phyloP scores from a whole-genome alignment of 2,113 vertebrate species.

The Talpa occidentalis region DNA sequence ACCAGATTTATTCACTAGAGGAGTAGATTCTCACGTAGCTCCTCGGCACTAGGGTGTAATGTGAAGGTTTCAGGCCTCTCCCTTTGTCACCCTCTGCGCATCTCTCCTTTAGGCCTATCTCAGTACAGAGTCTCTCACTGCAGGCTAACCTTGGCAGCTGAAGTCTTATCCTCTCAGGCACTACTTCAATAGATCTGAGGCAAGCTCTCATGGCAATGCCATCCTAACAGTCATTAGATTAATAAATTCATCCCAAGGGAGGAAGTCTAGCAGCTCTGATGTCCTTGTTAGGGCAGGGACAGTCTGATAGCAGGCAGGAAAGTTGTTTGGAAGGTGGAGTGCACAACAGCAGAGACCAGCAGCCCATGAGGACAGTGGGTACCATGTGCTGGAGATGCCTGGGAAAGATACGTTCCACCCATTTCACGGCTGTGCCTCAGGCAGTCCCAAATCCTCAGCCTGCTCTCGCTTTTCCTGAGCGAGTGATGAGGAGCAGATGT shows the following conservation, averaged over 20 bases:
- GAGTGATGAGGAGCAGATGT: not conserved
- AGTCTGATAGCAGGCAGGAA: not conserved
- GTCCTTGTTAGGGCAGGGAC: too few species aligned
- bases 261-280: not conserved
- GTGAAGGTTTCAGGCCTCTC: not conserved
- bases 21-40: accelerated
- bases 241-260: not conserved
- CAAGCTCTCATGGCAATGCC: too few species aligned
- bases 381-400: too few species aligned
- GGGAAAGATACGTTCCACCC: not conserved
- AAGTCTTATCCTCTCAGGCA: not conserved
- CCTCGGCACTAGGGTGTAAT: accelerated
- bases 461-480: not conserved
- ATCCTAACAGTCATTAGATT: not conserved
- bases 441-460: not conserved
- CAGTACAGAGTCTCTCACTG: not conserved
- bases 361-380: not conserved
- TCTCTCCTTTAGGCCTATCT: not conserved
- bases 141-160: not conserved
- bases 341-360: not conserved
- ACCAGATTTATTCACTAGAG: not conserved
- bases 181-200: too few species aligned
- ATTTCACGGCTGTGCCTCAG: not conserved
- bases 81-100: not conserved
- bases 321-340: not conserved